Evolutionary conservation across 2,888 invertebrate genomes (phyloP).

Genomic region (Ophraella communa): DNA sequence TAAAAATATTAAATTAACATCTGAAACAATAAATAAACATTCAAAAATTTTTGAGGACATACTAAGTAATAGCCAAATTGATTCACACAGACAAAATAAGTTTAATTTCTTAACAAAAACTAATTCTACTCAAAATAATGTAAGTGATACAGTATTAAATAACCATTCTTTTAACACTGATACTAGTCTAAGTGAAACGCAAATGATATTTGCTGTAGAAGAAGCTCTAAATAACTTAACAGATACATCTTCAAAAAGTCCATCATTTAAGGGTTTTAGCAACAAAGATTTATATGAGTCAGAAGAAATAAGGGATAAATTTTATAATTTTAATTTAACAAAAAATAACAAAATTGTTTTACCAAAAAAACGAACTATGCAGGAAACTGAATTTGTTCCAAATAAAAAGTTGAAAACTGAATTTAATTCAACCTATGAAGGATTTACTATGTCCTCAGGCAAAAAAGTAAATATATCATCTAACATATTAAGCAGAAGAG

Average conservation of each 20-base stretch:
- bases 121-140: not conserved
- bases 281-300: constrained; percentile 15
- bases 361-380: not conserved
- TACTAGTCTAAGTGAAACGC: constrained; percentile 28
- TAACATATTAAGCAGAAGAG: constrained; percentile 9
- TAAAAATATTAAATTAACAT: constrained; percentile 50
- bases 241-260: too few relatives aligned
- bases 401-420: constrained; percentile 18
- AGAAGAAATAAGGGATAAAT: not conserved
- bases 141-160: not conserved
- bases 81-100: constrained; percentile 33
- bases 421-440: constrained; percentile 50
- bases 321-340: not conserved
- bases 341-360: not conserved
- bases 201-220: constrained; percentile 23
- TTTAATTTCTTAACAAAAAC: constrained; percentile 37
- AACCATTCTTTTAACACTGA: constrained; percentile 9
- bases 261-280: constrained; percentile 32
- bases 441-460: constrained; percentile 53
- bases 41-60: constrained; percentile 55
- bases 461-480: constrained; percentile 48
- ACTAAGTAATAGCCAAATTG: constrained; percentile 32
- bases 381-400: constrained; percentile 11
- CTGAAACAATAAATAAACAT: constrained; percentile 49
- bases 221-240: constrained; percentile 12